Base-by-base conservation (phyloP, 2,888 invertebrate species). In the Agonopterix alstromeriana region DNA sequence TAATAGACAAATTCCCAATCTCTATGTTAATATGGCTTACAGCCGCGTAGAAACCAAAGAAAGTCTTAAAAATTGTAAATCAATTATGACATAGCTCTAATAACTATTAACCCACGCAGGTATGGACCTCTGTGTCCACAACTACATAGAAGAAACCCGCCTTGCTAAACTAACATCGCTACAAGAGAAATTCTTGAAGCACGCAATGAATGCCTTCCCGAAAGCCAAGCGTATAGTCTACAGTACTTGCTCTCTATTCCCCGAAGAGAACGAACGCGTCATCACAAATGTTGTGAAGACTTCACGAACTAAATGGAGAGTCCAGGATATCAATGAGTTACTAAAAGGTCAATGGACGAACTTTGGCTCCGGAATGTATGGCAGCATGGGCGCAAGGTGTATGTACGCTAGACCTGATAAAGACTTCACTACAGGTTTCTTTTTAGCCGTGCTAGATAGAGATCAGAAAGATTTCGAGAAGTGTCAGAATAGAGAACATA, bases 211-310 rank as follows among this genome's bases (percentile, higher is more conserved):
- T 10, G 84, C 90, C 0, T 98, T 98, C 76, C 96, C 98, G 0
- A 91, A 91, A 50, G 96, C 93, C 0, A 94, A 95, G 69, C 90
- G 94, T 49, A 93, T 99, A 10, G 95, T 98, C 2, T 99, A 99
- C 78, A 99, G 98, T 40, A 99, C 99, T 0, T 99, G 99, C 70
- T 99, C 99, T 0, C 67, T 97, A 8, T 91, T 95, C 72, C 91
- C 93, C 0, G 94, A 96, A 80, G 98, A 98, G 86, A 99, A 99
- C 73, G 99, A 99, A 80, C 89, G 93, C 60, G 98, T 99, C 0
- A 91, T 97, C 1, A 90, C 92, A 10, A 93, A 94, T 67, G 93
- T 93, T 3, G 82, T 94, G 8, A 85, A 89, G 52, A 85, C 90
- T 60, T 80, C 85, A 54, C 57, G 86, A 63, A 67, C 89, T 0